These are phyloP conservation scores for Cariama cristata DNA, from an alignment of 2,113 vertebrate species.

Conservation along the genomic window DNA sequence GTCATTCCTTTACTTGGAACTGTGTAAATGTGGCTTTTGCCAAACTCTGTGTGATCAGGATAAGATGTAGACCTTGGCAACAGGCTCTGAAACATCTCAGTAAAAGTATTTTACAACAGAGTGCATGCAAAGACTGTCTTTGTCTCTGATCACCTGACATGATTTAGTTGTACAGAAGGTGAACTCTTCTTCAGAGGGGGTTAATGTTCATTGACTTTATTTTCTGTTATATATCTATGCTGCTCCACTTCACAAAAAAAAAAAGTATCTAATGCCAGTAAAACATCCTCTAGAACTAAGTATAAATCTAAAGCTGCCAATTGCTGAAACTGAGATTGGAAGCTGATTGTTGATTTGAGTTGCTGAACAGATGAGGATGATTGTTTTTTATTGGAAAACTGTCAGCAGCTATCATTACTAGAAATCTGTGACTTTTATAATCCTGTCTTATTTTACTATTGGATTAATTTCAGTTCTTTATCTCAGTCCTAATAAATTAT, in stretches of 20 bases:
- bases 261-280: not conserved
- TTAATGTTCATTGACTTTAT: not conserved
- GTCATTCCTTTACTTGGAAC: not conserved
- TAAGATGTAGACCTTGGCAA: not conserved
- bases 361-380: slow-evolving; percentile 28
- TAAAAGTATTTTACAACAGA: not conserved
- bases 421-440: slow-evolving; percentile 26
- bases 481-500: not conserved
- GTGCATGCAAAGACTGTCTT: not conserved
- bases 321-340: slow-evolving; percentile 3
- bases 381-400: slow-evolving; percentile 31
- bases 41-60: not conserved
- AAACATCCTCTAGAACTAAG: not conserved
- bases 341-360: slow-evolving; percentile 17
- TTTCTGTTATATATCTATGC: not conserved
- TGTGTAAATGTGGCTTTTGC: not conserved
- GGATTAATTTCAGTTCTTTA: slow-evolving; percentile 10
- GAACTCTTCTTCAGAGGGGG: not conserved
- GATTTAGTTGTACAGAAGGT: not conserved
- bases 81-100: not conserved
- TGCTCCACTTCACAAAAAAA: not conserved
- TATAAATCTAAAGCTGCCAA: not conserved
- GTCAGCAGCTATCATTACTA: slow-evolving; percentile 6
- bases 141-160: not conserved
- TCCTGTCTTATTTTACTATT: not conserved